Conservation (phyloP, 2,797 vertebrate species). For the Centroberyx gerrardi region DNA sequence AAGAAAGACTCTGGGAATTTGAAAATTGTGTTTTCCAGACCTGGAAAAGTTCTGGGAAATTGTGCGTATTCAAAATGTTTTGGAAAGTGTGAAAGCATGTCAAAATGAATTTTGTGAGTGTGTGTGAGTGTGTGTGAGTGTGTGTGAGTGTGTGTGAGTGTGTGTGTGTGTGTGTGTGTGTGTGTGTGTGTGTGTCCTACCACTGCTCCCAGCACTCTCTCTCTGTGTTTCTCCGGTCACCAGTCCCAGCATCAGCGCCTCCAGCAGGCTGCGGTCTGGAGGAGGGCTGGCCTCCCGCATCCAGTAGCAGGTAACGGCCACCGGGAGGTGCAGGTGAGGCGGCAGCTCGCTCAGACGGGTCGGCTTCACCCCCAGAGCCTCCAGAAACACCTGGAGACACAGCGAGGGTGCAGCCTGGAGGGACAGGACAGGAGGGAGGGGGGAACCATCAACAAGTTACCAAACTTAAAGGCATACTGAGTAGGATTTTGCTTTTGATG, state of each 20-base stretch:
- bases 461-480: too few species aligned
- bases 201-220: constrained; percentile 3
- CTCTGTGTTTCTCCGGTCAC: constrained; percentile 77
- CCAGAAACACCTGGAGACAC: constrained; percentile 80
- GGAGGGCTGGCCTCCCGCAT: constrained; percentile 72
- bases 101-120: too few species aligned
- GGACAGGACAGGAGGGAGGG: neutral
- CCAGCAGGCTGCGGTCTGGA: constrained; percentile 78
- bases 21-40: too few species aligned
- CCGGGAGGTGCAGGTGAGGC: constrained; percentile 75
- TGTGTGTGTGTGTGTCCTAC: neutral
- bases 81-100: too few species aligned
- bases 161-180: neutral
- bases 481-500: too few species aligned
- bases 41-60: too few species aligned
- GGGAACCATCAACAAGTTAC: too few species aligned
- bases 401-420: constrained; percentile 71
- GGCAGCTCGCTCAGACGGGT: constrained; percentile 71
- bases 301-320: constrained; percentile 87
- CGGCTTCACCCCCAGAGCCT: constrained; percentile 81
- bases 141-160: too few species aligned
- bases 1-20: too few species aligned
- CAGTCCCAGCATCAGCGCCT: constrained; percentile 86
- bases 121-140: too few species aligned
- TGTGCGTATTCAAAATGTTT: too few species aligned